Base-by-base conservation (phyloP, 2,888 invertebrate genomes). In the Stomorhina lunata region DNA sequence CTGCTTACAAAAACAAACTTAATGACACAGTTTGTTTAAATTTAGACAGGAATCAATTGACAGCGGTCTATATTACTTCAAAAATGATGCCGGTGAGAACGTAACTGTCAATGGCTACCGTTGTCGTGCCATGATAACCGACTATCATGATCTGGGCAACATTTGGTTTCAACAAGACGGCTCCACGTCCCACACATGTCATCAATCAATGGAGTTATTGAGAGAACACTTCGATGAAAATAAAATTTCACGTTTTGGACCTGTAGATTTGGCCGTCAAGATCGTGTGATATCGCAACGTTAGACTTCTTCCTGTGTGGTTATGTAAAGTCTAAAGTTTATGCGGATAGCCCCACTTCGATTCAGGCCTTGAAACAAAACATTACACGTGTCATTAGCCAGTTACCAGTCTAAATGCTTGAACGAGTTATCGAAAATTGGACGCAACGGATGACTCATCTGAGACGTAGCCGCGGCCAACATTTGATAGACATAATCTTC, bases 351-450 rank as follows among this genome's bases (percentile, higher is more conserved):
- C 37, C 0, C 0, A n/a, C n/a, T 4, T 17, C 61, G n/a, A 25
- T 40, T 22, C 37, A n/a, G n/a, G n/a, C n/a, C n/a, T n/a, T n/a
- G n/a, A n/a, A n/a, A n/a, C n/a, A n/a, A n/a, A n/a, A n/a, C 63
- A 63, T 63, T 43, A 40, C 43, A 17, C 63, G 40, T 22, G 63
- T 37, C 37, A 40, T 63, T 63, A 40, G 63, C 63, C 40, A 63
- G 63, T 40, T 63, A 63, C 63, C 63, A 40, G 40, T 63, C 40
- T 40, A 63, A 63, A 63, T 63, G 37, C 63, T 63, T 7, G 63
- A 40, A 63, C 40, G 40, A 63, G 37, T 63, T 43, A 40, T 37
- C 63, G 40, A 63, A 63, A 37, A 37, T 37, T 37, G 37, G 37
- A 37, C 6, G 9, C 4, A 37, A 37, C 3, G 10, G 37, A 20